Evolutionary conservation across 2,113 vertebrate species (phyloP), one percentile per base, ranked within the genome.

Genomic region (Onychorhynchus coronatus): DNA sequence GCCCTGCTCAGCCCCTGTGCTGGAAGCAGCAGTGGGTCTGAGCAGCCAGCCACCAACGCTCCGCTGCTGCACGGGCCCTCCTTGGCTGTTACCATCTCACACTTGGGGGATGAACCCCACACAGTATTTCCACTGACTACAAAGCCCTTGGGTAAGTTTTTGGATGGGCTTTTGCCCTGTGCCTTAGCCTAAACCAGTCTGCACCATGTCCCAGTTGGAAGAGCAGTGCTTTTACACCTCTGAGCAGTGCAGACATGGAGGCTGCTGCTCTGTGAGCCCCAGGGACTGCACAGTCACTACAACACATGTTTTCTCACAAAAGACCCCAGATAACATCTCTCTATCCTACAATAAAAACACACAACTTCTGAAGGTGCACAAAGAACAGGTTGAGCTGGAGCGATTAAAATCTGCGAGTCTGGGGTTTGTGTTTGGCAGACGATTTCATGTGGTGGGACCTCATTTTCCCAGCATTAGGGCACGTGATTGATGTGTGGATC

Each of bases 391-490:
- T 72, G 66, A 61, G 37, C 39, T 93, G 42, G 55, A 83, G 75
- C 2, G 78, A 94, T 92, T 77, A 83, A 92, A 85, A 96, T 94
- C 94, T 97, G 85, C 70, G 59, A 42, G 56, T 72, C 66, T 93
- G 75, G 46, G 41, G 6, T 86, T 80, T 83, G 27, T 52, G 30
- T 73, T 88, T 77, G 59, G 63, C 55, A 80, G 88, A 63, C 37
- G 93, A 89, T 74, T 85, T 55, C 73, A 49, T 33, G 70, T 6
- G 73, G 55, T 39, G 65, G 46, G 53, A 90, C 79, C 74, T 39
- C 72, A 35, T 21, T 83, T 90, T 53, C 76, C 71, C 33, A 88
- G 41, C 72, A 55, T 53, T 63, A 85, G 47, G 37, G 37, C 56
- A 83, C 52, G 42, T 47, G 39, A 88, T 86, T 84, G 3, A 80